Evolutionary conservation across 2,797 vertebrate species (phyloP), one percentile per base, ranked within the genome.

Genomic region (Prunella strophiata): DNA sequence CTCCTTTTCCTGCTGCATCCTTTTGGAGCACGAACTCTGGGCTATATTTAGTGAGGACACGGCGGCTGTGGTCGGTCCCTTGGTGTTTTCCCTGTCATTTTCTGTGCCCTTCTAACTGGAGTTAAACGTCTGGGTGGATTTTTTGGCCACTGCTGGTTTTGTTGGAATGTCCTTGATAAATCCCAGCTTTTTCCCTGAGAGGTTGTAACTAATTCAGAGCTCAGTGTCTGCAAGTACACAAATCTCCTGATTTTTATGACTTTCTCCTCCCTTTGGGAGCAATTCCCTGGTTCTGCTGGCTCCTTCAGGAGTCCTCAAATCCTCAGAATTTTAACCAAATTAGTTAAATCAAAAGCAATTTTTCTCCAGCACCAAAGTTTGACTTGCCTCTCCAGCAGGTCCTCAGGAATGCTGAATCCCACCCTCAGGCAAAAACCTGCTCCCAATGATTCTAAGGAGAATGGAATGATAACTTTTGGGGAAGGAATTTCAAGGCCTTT

Each of bases 151-250:
- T 61, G 54, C 22, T 78, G 73, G 16, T 68, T 93, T 61, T 84
- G 83, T 51, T 92, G 80, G 91, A 91, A 81, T 61, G 87, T 91
- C 95, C 95, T 92, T 87, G 93, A 75, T 43, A 94, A 94, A 84
- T 93, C 78, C 72, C 7, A 80, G 88, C 47, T 93, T 65, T 52
- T 65, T 79, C 67, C 92, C 74, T 85, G 71, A 40, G 57, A 92
- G 78, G 72, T 6, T 83, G 58, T n/a, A 91, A 63, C 81, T 85
- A 94, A 93, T 80, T 83, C 88, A 71, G 81, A 83, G 61, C 45
- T 65, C 78, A 21, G 16, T 1, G 10, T 10, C 47, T 2, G 13
- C 7, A 16, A 91, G 78, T 9, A 14, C 43, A 36, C 2, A 0
- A 26, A 58, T 38, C 67, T 84, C 55, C 70, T 25, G 0, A 34